Percentiles rank a stretch among this genome's conserved stretches.
phyloP scores from a whole-genome alignment of 1,140 invertebrate genomes.

The Zelostemma sp. region DNA sequence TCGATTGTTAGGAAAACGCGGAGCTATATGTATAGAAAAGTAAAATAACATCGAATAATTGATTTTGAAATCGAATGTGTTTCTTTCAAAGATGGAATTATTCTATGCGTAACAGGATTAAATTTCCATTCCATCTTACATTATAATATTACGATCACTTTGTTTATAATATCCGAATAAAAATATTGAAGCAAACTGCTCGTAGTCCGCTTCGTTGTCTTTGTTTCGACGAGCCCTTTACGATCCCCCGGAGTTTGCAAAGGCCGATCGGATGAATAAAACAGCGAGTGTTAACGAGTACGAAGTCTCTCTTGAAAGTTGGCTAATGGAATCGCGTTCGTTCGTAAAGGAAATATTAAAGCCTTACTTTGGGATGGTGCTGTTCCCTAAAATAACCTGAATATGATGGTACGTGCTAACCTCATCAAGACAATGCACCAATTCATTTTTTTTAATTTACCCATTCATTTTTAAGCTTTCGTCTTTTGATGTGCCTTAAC shows the following conservation, averaged over 20 bases:
- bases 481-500: too few relatives aligned
- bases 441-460: not conserved
- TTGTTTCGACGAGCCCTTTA: conserved; percentile 47
- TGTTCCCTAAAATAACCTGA: conserved; percentile 31
- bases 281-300: conserved; percentile 51
- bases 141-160: not conserved
- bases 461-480: not conserved
- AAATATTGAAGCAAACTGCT: conserved; percentile 40
- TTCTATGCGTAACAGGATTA: too few relatives aligned
- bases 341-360: conserved; percentile 48
- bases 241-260: conserved; percentile 46
- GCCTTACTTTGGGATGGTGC: conserved; percentile 37
- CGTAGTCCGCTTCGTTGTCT: conserved; percentile 30
- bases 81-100: too few relatives aligned
- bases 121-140: not conserved
- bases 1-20: too few relatives aligned
- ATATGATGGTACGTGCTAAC: too few relatives aligned
- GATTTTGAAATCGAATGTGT: too few relatives aligned
- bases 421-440: too few relatives aligned
- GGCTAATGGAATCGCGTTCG: conserved; percentile 49
- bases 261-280: conserved; percentile 50
- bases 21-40: too few relatives aligned
- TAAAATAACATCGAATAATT: too few relatives aligned
- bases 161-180: conserved; percentile 2
- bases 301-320: conserved; percentile 47